Base-by-base conservation (phyloP, 1,140 invertebrate species). In the Antheraea pernyi region DNA sequence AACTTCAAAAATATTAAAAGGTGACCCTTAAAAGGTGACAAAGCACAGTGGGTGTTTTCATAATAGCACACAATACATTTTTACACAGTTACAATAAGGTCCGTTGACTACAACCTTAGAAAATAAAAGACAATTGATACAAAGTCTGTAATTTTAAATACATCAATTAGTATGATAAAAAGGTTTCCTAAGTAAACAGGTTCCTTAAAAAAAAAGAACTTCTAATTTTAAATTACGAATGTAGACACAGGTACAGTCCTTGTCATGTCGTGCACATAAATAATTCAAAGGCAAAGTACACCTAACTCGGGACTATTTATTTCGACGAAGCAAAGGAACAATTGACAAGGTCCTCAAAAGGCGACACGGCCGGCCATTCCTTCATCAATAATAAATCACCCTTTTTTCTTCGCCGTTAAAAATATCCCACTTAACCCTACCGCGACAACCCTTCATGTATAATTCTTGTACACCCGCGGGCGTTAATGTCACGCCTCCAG, bases 401-500 rank as follows among this genome's bases (percentile, higher is more conserved):
- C 75, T 68, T 68, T 68, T 37, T 69, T 69, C 60, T 30, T 73
- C 77, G 73, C 80, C 82, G 75, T 84, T 80, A 78, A 77, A 74
- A 84, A 79, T 68, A 74, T 83, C 74, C 78, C 80, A 87, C 80
- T 91, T 90, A 89, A 89, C 84, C 85, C 87, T 85, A 81, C 84
- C 81, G 79, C 81, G 71, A 79, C 80, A 88, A 84, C 86, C 85
- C 89, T 88, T 89, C 86, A 85, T 90, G 70, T 78, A 87, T 88
- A 88, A 89, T 88, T 88, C 85, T 72, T 81, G 78, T 84, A 85
- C 79, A 85, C 83, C 81, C 79, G 68, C 80, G 83, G 85, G 88
- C 84, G 89, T 78, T 84, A 91, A 90, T 90, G 86, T 91, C 87
- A 89, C 88, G 89, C 89, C 89, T 91, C 79, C 75, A 80, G 77